Percentiles rank a stretch among this genome's conserved stretches.
Conservation (phyloP, 2,797 vertebrate species). For the Momotus momota region DNA sequence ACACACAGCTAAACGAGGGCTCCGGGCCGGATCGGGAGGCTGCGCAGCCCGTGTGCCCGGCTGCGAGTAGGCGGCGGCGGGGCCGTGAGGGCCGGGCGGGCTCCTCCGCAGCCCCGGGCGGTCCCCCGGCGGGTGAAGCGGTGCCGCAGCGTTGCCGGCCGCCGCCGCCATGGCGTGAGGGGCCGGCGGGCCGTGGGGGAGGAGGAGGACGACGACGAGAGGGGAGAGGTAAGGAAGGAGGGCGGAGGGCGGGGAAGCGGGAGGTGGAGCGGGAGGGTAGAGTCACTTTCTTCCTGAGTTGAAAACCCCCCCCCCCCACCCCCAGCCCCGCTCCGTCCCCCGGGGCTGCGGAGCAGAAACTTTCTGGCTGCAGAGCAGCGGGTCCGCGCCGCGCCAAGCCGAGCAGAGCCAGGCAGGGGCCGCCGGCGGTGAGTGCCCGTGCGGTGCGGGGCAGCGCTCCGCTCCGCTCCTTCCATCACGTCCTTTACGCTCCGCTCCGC, state of each 20-base stretch:
- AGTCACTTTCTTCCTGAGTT: constrained; percentile 43
- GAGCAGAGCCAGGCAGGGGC: not conserved
- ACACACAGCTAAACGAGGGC: not conserved
- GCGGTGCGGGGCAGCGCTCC: not conserved
- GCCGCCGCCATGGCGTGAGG: constrained; percentile 29
- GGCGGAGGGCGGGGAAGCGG: not conserved
- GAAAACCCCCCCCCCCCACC: not conserved
- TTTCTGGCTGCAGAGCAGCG: not conserved
- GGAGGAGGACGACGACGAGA: not conserved
- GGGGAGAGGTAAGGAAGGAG: not conserved
- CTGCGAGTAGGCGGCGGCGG: not conserved
- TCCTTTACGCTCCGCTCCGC: not conserved
- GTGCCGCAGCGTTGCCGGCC: not conserved
- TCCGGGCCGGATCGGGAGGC: not conserved
- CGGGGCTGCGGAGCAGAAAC: not conserved
- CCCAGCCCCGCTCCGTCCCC: not conserved
- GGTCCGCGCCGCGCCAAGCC: not conserved
- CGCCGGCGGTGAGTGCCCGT: constrained; percentile 19
- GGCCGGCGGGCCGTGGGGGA: not conserved
- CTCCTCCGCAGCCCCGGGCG: not conserved
- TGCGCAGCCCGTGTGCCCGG: not conserved
- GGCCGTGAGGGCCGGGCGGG: not conserved
- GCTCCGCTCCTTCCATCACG: not conserved
- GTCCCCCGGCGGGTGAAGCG: not conserved
- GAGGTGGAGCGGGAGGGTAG: not conserved